Evolutionary conservation across 2,888 invertebrate species (phyloP), one percentile per base, ranked within the genome.

Genomic region (Heliconius ethilla): DNA sequence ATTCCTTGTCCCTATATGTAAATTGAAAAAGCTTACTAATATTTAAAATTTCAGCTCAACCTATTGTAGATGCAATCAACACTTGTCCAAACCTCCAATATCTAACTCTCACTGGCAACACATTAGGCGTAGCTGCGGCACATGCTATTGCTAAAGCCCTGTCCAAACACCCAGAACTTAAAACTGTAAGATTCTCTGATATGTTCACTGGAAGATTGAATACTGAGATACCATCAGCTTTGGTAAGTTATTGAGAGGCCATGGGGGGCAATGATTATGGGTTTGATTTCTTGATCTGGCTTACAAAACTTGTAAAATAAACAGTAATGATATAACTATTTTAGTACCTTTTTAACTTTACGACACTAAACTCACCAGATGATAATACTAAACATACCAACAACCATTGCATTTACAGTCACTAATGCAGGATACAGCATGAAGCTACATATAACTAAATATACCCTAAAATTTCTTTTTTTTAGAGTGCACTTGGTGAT

Each of bases 151-250:
- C 97, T 0, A 96, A 97, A 86, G 97, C 97, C 0, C 90, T 99
- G 67, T 96, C 97, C 83, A 95, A 93, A 27, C 97, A 98, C 84
- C 97, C 97, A 0, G 97, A 97, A 87, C 95, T 98, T 81, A 96
- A 97, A 86, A 91, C 95, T 82, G 99, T 99, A 0, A 90, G 97
- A 76, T 99, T 99, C 97, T 98, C 98, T 80, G 99, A 99, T 87
- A 96, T 99, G 96, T 99, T 99, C 89, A 99, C 99, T 0, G 98
- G 99, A 0, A 95, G 99, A 73, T 96, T 98, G 92, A 99, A 99
- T 90, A 96, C 97, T 0, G 99, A 99, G 94, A 99, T 99, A 86
- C 99, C 99, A 0, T 95, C 96, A 65, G 98, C 99, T 11, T 89
- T 99, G 89, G 97, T 97, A 89, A 92, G 93, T 74, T 40, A 70